phyloP scores from a whole-genome alignment of 2,113 vertebrate genomes.

The Microcebus lehilahytsara region DNA sequence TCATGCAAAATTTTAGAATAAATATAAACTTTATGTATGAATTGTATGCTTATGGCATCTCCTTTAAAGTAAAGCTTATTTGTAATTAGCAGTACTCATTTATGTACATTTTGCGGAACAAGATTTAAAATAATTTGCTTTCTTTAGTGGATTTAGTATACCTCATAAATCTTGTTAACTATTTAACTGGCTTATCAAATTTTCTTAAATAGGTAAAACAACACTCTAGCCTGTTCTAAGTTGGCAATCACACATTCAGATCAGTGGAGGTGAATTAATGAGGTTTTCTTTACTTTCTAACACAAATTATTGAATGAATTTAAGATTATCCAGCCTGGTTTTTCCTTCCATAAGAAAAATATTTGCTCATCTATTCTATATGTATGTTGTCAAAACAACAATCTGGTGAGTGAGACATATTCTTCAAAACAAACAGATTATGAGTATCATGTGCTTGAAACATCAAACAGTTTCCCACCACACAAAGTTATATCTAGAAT shows the following conservation, averaged over 20 bases:
- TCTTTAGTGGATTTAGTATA: not conserved
- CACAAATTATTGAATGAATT: constrained; percentile 3
- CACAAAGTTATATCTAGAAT: not conserved
- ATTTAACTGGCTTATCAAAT: not conserved
- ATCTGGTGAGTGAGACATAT: not conserved
- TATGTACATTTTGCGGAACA: not conserved
- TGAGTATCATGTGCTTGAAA: not conserved
- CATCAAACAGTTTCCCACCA: not conserved
- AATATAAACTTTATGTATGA: constrained; percentile 11
- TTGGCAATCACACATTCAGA: constrained; percentile 23
- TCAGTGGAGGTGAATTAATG: not conserved
- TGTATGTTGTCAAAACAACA: constrained; percentile 24
- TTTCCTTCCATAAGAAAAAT: not conserved
- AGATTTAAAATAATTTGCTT: not conserved
- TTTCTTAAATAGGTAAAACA: constrained; percentile 38
- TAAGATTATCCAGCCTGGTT: not conserved
- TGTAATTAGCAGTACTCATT: not conserved
- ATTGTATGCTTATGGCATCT: not conserved
- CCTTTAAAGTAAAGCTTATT: constrained; percentile 34
- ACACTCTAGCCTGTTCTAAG: not conserved
- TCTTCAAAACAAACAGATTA: not conserved
- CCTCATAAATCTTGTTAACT: constrained; percentile 17
- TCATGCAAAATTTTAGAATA: not conserved
- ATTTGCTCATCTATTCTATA: not conserved
- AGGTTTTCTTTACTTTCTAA: constrained; percentile 38